Evolutionary conservation across 1,140 invertebrate genomes (phyloP).

Genomic region (Drosophila neocordata): DNA sequence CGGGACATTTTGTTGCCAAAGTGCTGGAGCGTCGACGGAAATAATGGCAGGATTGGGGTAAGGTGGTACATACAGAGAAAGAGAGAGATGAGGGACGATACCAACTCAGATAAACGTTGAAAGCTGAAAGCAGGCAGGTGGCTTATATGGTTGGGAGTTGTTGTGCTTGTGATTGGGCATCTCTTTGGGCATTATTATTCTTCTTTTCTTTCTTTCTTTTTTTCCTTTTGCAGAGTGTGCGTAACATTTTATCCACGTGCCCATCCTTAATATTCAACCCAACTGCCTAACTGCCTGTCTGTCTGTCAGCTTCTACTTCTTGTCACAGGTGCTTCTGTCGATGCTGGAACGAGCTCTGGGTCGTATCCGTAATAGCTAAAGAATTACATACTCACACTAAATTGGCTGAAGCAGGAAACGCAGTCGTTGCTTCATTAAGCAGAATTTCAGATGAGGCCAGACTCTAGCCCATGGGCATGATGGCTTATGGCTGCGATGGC

Average conservation of each 20-base stretch:
- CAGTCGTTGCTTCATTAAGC: constrained; percentile 82
- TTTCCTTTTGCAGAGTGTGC: constrained; percentile 48
- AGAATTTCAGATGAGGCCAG: constrained; percentile 73
- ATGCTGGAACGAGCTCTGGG: constrained; percentile 27
- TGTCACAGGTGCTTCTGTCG: constrained; percentile 67
- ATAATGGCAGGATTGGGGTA: constrained; percentile 47
- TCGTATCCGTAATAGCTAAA: constrained; percentile 77
- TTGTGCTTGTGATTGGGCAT: constrained; percentile 47
- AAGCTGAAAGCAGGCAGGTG: constrained; percentile 50
- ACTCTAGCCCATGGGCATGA: constrained; percentile 23
- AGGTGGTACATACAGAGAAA: constrained; percentile 18
- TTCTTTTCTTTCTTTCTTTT: neutral
- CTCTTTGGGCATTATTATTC: constrained; percentile 17
- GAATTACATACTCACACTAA: constrained; percentile 82
- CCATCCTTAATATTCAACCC: constrained; percentile 1
- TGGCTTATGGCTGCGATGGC: neutral
- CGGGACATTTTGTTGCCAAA: constrained; percentile 82
- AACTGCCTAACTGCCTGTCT: constrained; percentile 10
- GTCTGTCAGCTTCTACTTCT: constrained; percentile 15
- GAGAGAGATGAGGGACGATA: neutral
- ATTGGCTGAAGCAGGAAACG: constrained; percentile 82
- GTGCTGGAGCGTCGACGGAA: constrained; percentile 64
- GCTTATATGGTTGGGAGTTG: constrained; percentile 38
- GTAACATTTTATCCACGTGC: constrained; percentile 68
- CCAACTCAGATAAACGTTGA: constrained; percentile 66